Conservation (phyloP, 2,888 invertebrate genomes). For the Agonopterix alstromeriana region DNA sequence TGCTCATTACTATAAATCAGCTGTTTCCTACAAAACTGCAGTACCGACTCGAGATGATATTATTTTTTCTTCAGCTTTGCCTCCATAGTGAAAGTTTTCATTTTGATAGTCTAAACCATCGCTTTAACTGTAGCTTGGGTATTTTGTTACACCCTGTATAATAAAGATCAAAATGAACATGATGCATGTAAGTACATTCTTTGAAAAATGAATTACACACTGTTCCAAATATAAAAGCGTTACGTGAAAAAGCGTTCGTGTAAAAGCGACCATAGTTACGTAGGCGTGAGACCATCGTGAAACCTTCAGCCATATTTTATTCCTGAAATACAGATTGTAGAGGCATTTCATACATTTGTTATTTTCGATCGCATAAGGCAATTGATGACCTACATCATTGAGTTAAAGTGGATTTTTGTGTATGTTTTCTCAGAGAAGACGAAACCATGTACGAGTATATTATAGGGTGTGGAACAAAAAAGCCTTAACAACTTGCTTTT, state of each 20-base stretch:
- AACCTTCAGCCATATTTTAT: conserved; percentile 20
- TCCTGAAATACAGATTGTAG: conserved; percentile 18
- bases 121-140: too few relatives aligned
- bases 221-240: background rate
- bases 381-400: conserved; percentile 17
- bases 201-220: too few relatives aligned
- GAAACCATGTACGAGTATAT: background rate
- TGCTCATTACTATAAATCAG: too few relatives aligned
- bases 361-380: conserved; percentile 12
- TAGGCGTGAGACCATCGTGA: conserved; percentile 10
- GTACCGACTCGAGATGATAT: too few relatives aligned
- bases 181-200: too few relatives aligned
- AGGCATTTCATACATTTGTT: conserved; percentile 16
- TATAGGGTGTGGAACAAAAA: conserved; percentile 1
- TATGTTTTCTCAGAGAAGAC: background rate
- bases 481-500: conserved; percentile 1
- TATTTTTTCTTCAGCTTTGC: too few relatives aligned
- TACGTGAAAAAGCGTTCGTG: conserved; percentile 1
- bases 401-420: conserved; percentile 10
- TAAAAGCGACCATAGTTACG: conserved; percentile 8
- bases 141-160: too few relatives aligned
- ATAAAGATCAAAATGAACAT: too few relatives aligned
- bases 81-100: too few relatives aligned
- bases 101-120: too few relatives aligned
- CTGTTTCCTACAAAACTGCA: too few relatives aligned